Evolutionary conservation across 64 coral and sea anemone species (phyloP), one percentile per base, ranked within the genome.

Genomic region (Astreopora myriophthalma): DNA sequence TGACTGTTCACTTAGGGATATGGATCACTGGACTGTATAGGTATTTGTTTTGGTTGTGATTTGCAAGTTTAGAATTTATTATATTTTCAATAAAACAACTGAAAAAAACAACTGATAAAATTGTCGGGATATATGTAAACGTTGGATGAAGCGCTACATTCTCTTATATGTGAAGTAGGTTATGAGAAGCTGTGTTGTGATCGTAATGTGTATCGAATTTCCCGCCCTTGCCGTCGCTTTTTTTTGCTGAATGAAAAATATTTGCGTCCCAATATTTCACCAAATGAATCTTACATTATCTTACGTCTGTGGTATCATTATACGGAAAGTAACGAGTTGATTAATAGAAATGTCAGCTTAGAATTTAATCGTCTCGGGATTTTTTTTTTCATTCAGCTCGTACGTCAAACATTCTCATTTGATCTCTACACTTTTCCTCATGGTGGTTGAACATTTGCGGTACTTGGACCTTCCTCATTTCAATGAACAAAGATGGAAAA

Each of bases 391-490:
- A 33, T 8, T 17, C 34, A 37, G 24, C 24, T 63, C 48, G 5
- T 36, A 13, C 19, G 32, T 82, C 20, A 82, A 10, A 22, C 55
- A 33, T 46, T 79, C 55, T 22, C 9, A 28, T 24, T 65, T 61
- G 29, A 34, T 5, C 19, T 9, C 5, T 83, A 4, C 1, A 3
- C 2, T 20, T 7, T 12, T 17, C 9, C 14, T 37, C 52, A 83
- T 83, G 55, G 33, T 65, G 8, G 7, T 26, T 65, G 2, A 57
- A 64, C 52, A 35, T 28, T 83, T 65, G 23, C 44, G 26, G 65
- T 48, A 55, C 28, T 42, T 91, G 22, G 89, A 82, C 1, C 65
- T 91, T n/a, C 89, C 89, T n/a, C 65, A 82, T 83, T 6, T 23
- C 22, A 58, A 71, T 19, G n/a, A 70, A 14, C 16, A 57, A 20